Evolutionary conservation across 2,888 invertebrate species (phyloP).

Genomic region (Epsilonema sp.): DNA sequence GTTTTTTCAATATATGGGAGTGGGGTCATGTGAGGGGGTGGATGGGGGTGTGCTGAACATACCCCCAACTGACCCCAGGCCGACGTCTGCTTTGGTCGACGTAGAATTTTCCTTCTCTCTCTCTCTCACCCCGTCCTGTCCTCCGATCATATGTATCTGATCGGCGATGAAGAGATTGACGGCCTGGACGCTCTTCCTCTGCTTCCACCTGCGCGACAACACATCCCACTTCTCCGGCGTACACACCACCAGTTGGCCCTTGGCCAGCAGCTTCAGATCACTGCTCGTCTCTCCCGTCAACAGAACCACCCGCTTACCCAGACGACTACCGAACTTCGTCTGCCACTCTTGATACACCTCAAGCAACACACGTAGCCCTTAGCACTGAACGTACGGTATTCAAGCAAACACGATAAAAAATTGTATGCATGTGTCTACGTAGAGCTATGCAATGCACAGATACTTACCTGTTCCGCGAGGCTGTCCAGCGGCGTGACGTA

Average conservation of each 20-base stretch:
- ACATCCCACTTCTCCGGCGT: slow-evolving; percentile 99
- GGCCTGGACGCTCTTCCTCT: slow-evolving; percentile 90
- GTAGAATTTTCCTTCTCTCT: too few relatives aligned
- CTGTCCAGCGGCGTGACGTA: slow-evolving; percentile 78
- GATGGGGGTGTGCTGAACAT: too few relatives aligned
- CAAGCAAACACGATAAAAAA: too few relatives aligned
- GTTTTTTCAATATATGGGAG: too few relatives aligned
- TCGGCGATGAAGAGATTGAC: slow-evolving; percentile 88
- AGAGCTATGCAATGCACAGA: too few relatives aligned
- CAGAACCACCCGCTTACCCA: slow-evolving; percentile 59
- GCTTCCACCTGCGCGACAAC: slow-evolving; percentile 90
- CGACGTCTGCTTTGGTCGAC: too few relatives aligned
- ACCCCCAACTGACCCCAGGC: too few relatives aligned
- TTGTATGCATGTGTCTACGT: not conserved
- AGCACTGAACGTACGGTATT: too few relatives aligned
- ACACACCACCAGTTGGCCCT: slow-evolving; percentile 78
- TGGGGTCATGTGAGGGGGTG: too few relatives aligned
- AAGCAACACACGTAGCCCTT: slow-evolving; percentile 1
- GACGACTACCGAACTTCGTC: slow-evolving; percentile 50
- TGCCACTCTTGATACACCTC: slow-evolving; percentile 64
- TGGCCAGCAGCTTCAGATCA: slow-evolving; percentile 62
- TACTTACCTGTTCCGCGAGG: slow-evolving; percentile 50
- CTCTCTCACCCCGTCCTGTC: slow-evolving; percentile 34
- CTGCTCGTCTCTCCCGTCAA: slow-evolving; percentile 92
- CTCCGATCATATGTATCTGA: slow-evolving; percentile 56